Conservation (phyloP, 2,888 invertebrate genomes). For the Stenoptilia bipunctidactyla region DNA sequence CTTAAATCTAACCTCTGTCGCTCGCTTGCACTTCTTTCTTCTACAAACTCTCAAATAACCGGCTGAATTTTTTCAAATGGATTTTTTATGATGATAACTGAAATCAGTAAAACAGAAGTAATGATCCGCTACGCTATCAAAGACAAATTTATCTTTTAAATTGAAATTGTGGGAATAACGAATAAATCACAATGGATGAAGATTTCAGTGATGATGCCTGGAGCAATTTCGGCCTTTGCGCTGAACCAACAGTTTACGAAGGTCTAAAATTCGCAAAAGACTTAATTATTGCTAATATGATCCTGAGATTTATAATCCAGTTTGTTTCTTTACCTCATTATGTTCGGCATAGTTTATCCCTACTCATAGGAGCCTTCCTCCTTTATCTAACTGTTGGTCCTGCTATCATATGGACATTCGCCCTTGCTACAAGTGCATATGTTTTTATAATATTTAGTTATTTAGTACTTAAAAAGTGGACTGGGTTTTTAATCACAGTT, state of each 20-base stretch:
- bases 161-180: too few relatives aligned
- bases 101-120: too few relatives aligned
- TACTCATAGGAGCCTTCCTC: conserved; percentile 53
- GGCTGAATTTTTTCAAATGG: too few relatives aligned
- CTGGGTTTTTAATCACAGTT: conserved; percentile 40
- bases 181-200: conserved; percentile 47
- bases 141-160: too few relatives aligned
- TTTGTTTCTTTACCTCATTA: conserved; percentile 47
- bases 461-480: conserved; percentile 38
- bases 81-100: too few relatives aligned
- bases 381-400: conserved; percentile 51
- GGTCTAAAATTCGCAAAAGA: conserved; percentile 63
- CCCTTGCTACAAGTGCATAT: conserved; percentile 46
- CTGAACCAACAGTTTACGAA: conserved; percentile 57
- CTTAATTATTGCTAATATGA: conserved; percentile 53
- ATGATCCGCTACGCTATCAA: too few relatives aligned
- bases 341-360: conserved; percentile 52
- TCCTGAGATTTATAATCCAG: conserved; percentile 48
- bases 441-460: conserved; percentile 42
- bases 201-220: conserved; percentile 50
- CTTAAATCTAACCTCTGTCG: too few relatives aligned
- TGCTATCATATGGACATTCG: conserved; percentile 54
- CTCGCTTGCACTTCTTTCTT: too few relatives aligned
- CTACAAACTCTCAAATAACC: too few relatives aligned
- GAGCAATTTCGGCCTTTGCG: conserved; percentile 50